Evolutionary conservation across 1,140 invertebrate species (phyloP).

Genomic region (Diabrotica virgifera): DNA sequence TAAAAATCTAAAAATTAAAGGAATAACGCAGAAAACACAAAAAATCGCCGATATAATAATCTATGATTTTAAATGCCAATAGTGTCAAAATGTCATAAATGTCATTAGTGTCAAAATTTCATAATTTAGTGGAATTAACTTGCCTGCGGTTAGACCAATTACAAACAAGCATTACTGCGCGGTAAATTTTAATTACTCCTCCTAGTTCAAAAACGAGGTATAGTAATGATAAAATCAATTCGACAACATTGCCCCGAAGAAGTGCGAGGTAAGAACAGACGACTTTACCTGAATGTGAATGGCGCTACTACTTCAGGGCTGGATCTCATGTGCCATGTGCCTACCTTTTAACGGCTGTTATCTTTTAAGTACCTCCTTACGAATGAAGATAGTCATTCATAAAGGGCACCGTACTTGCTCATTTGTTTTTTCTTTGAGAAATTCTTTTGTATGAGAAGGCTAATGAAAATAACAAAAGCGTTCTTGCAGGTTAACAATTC

Average conservation of each 20-base stretch:
- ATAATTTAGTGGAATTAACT: too few species aligned
- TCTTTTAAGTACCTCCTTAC: constrained; percentile 9
- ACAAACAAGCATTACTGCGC: too few species aligned
- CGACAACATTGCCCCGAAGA: constrained; percentile 7
- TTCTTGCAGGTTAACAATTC: too few species aligned
- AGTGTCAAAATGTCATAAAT: too few species aligned
- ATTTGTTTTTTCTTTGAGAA: constrained; percentile 4
- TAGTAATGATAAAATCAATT: background rate
- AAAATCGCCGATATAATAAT: too few species aligned
- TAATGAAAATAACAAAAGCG: background rate
- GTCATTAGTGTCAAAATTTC: too few species aligned
- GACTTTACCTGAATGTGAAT: constrained; percentile 22
- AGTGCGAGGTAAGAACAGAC: constrained; percentile 9
- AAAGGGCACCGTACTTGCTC: constrained; percentile 4
- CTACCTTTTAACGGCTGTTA: constrained; percentile 15
- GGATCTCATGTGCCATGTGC: constrained; percentile 5
- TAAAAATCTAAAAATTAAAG: too few species aligned
- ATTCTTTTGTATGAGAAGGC: background rate
- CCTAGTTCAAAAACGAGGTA: too few species aligned
- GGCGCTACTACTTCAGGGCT: constrained; percentile 18
- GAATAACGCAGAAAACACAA: too few species aligned
- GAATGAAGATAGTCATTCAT: constrained; percentile 7
- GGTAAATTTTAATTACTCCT: too few species aligned
- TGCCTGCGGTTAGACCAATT: too few species aligned
- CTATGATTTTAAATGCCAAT: too few species aligned